A percentile compares a stretch with the other conserved stretches of the same genome.
Conservation (phyloP, 2,797 vertebrate species). For the Varecia variegata region DNA sequence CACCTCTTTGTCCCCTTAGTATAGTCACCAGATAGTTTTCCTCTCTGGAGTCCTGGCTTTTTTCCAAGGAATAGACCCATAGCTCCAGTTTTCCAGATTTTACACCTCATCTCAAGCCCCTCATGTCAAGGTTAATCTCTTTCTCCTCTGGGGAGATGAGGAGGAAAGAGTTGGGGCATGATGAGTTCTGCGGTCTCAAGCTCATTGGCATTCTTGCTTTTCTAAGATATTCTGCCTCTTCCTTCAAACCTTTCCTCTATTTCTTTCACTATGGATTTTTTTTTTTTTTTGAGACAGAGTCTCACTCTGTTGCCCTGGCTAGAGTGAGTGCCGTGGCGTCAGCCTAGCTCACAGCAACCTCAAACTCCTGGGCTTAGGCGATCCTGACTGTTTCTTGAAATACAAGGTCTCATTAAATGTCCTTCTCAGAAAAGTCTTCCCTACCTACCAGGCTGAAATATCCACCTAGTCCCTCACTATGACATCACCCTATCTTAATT, state of each 20-base stretch:
- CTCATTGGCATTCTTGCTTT: background rate
- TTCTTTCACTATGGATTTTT: background rate
- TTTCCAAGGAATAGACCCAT: background rate
- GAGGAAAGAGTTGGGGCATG: background rate
- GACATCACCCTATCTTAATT: too few relatives aligned
- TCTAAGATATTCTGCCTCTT: background rate
- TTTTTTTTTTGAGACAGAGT: too few relatives aligned
- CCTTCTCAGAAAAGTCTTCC: too few relatives aligned
- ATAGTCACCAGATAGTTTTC: background rate
- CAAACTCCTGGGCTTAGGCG: too few relatives aligned
- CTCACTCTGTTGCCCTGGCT: too few relatives aligned
- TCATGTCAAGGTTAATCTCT: background rate
- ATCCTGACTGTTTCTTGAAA: too few relatives aligned
- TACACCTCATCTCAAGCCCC: background rate
- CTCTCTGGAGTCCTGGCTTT: background rate
- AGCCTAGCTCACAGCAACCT: too few relatives aligned
- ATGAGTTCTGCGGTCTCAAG: background rate
- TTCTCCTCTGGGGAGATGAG: background rate
- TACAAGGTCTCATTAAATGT: too few relatives aligned
- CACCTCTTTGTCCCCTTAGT: background rate
- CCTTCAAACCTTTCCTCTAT: background rate
- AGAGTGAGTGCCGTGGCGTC: too few relatives aligned
- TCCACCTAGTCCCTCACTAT: too few relatives aligned
- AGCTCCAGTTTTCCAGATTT: background rate
- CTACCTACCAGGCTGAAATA: too few relatives aligned